A percentile compares a stretch with the other conserved stretches of the same genome.
phyloP scores from a whole-genome alignment of 2,888 invertebrate species.

The Nephrotoma flavescens region DNA sequence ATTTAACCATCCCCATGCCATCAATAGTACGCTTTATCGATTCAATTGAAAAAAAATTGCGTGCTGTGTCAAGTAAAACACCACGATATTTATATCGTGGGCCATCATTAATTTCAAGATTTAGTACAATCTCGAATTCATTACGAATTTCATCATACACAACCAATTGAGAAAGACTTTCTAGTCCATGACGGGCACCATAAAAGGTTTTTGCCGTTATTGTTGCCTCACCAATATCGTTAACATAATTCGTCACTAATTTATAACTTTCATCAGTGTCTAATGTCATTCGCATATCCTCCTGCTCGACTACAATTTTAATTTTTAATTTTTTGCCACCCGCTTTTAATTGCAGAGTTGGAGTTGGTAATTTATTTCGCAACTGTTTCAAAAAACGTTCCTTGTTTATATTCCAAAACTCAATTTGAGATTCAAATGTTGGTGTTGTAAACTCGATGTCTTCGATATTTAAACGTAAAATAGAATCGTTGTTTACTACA shows the following conservation, averaged over 20 bases:
- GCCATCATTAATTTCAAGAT: conserved; percentile 51
- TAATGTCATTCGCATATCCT: conserved; percentile 26
- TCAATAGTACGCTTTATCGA: conserved; percentile 62
- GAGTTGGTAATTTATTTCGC: conserved; percentile 22
- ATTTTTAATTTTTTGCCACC: conserved; percentile 33
- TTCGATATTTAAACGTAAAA: conserved; percentile 31
- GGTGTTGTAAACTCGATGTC: conserved; percentile 26
- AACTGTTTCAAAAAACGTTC: conserved; percentile 30
- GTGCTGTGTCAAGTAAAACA: conserved; percentile 73
- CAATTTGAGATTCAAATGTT: conserved; percentile 16
- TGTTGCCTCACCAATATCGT: conserved; percentile 31
- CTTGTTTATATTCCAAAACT: conserved; percentile 23
- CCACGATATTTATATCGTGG: conserved; percentile 84
- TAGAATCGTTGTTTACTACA: conserved; percentile 25
- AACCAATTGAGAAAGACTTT: conserved; percentile 35
- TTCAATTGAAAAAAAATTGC: conserved; percentile 67
- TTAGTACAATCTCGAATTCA: conserved; percentile 32
- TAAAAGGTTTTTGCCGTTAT: conserved; percentile 41
- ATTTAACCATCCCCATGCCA: conserved; percentile 77
- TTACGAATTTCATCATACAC: conserved; percentile 30
- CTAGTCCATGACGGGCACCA: conserved; percentile 46
- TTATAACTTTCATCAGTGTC: conserved; percentile 41
- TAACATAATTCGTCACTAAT: conserved; percentile 20
- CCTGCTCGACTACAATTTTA: conserved; percentile 24
- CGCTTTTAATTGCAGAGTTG: conserved; percentile 16